Conservation (phyloP, 2,888 invertebrate species). For the Limnephilus rhombicus region DNA sequence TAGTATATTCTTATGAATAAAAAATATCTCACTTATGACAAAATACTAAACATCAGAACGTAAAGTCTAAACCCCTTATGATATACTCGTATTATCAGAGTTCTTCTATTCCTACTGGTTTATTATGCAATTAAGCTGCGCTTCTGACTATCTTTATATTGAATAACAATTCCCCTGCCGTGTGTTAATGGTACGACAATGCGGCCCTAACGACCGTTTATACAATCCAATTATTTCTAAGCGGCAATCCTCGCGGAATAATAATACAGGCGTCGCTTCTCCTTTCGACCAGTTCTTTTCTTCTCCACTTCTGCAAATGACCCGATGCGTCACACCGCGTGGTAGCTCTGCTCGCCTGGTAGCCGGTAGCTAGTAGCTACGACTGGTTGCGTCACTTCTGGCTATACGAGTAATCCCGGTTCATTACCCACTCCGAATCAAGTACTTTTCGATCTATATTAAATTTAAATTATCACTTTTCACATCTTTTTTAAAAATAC, state of each 20-base stretch:
- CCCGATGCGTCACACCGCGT: neutral
- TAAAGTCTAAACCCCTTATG: neutral
- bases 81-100: neutral
- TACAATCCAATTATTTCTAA: conserved; percentile 1
- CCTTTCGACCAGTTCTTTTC: conserved; percentile 1
- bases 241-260: conserved; percentile 1
- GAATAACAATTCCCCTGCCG: neutral
- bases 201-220: neutral
- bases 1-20: neutral
- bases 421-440: neutral
- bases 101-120: neutral
- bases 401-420: neutral
- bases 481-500: neutral
- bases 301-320: neutral
- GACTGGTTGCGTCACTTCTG: neutral
- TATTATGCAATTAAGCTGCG: neutral
- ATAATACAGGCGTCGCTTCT: neutral
- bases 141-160: neutral
- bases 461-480: neutral
- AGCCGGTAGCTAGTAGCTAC: neutral
- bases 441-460: neutral
- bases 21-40: neutral
- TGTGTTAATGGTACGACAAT: neutral
- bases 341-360: neutral
- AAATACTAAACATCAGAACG: neutral